Evolutionary conservation across 1,140 invertebrate species (phyloP), one percentile per base, ranked within the genome.

Genomic region (Drosophila equinoxialis): DNA sequence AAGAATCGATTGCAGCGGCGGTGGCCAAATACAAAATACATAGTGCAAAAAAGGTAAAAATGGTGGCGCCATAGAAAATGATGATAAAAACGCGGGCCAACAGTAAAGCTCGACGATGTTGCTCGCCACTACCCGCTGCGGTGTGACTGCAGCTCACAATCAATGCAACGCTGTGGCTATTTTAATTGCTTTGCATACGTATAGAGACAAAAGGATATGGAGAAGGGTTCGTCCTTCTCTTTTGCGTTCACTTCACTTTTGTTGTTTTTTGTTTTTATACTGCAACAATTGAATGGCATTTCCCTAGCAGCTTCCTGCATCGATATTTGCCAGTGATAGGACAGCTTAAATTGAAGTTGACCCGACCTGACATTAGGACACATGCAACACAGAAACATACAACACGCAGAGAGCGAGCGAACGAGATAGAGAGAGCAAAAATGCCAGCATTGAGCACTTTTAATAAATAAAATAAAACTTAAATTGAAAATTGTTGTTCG

Each of bases 401-500:
- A 26, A 26, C 26, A 26, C 26, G 26, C 58, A 39, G 8, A 59
- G 13, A 35, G 11, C 7, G 1, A 59, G n/a, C 35, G 13, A 37
- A 1, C 11, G 26, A 59, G 11, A 59, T 3, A 35, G 13, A 11
- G 55, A 39, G 41, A 68, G 17, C 6, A 17, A 48, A 10, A 23
- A 14, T 8, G 45, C 45, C 45, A 23, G 17, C 45, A 23, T 51
- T 51, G 45, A 51, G 45, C 57, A 59, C 30, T 17, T 79, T 79
- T 76, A 79, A 79, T 79, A 67, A 71, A 66, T 79, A 76, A 75
- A 79, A 86, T 81, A 76, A 72, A 68, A 71, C 82, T 74, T 70
- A 82, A 86, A 86, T 87, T 86, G 82, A 86, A 87, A 86, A 79
- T 86, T 79, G 83, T 86, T 86, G 83, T 86, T 83, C 45, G 73